Base-by-base conservation (phyloP, 2,797 vertebrate species). In the Sebastes variabilis region DNA sequence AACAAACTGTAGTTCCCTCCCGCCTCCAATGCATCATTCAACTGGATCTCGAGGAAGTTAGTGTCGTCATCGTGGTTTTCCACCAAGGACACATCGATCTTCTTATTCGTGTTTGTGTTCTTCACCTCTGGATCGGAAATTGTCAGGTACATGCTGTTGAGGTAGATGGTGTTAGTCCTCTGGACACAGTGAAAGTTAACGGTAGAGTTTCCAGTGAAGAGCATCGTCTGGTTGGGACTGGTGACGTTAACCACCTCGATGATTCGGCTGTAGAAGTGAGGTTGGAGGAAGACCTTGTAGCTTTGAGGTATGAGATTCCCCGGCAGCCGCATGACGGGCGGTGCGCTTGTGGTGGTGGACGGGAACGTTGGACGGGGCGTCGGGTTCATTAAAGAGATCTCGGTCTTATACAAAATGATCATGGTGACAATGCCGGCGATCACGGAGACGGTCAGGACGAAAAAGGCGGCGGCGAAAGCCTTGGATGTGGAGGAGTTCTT, bases 401-500 rank as follows among this genome's bases (percentile, higher is more conserved):
- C 75, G 9, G 88, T 75, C 0, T 94, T 27, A 0, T 96, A 98
- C 1, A 97, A 32, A 7, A 97, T 94, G 0, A 96, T 80, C 91
- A 99, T 95, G 0, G 94, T 90, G 0, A 98, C 25, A 54, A 97
- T 95, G 75, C 96, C 96, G 18, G 85, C 88, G 16, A 97, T 61
- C 0, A 94, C 93, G 0, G 90, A 94, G 52, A 94, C 0, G 0
- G 91, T 96, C 68, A 99, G 81, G 55, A 97, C 0, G 0, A 93
- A 87, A 13, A 91, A 94, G 69, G 87, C 71, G 0, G 91, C 24
- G 70, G 95, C 97, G 16, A 97, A 38, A 0, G 65, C 24, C 93
- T 96, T 98, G 91, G 97, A 96, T n/a, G 95, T 85, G 76, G 74
- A 80, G 66, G 95, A 87, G 24, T 93, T 95, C 4, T 93, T 95